A percentile compares a stretch with the other conserved stretches of the same genome.
Conservation (phyloP, 2,888 invertebrate genomes). For the Gasteruption jaculator region DNA sequence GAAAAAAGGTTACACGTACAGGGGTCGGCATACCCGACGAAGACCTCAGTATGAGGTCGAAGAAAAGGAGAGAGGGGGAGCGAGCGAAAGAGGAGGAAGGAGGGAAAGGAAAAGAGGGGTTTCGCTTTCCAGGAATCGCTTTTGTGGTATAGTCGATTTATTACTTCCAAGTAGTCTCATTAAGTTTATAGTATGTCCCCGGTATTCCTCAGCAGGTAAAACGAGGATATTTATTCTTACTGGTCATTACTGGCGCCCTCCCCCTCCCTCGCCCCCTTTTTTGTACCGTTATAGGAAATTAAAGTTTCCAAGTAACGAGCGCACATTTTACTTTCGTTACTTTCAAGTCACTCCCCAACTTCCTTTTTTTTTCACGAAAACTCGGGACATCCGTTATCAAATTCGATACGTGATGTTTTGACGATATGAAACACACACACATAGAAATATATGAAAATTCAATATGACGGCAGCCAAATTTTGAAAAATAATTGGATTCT, state of each 20-base stretch:
- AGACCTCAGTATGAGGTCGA: too few species aligned
- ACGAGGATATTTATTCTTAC: conserved; percentile 23
- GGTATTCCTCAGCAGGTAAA: conserved; percentile 22
- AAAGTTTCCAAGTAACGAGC: not conserved
- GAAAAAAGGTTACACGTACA: too few species aligned
- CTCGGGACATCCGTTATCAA: conserved; percentile 15
- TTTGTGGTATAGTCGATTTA: conserved; percentile 20
- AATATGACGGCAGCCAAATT: too few species aligned
- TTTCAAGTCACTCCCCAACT: not conserved
- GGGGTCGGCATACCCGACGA: too few species aligned
- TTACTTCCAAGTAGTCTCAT: conserved; percentile 22
- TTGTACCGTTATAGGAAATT: not conserved
- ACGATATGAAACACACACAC: too few species aligned
- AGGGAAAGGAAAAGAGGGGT: too few species aligned
- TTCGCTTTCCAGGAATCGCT: conserved; percentile 30
- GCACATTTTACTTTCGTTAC: too few species aligned
- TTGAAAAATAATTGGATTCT: too few species aligned
- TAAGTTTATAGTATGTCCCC: conserved; percentile 26
- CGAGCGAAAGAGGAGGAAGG: conserved; percentile 13
- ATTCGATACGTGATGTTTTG: too few species aligned
- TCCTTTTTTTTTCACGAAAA: conserved; percentile 24
- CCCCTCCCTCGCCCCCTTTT: not conserved
- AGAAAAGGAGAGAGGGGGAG: not conserved
- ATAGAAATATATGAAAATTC: too few species aligned
- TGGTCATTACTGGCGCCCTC: conserved; percentile 18